A percentile compares a stretch with the other conserved stretches of the same genome.
phyloP scores from a whole-genome alignment of 2,113 vertebrate genomes.

The Fulica atra region DNA sequence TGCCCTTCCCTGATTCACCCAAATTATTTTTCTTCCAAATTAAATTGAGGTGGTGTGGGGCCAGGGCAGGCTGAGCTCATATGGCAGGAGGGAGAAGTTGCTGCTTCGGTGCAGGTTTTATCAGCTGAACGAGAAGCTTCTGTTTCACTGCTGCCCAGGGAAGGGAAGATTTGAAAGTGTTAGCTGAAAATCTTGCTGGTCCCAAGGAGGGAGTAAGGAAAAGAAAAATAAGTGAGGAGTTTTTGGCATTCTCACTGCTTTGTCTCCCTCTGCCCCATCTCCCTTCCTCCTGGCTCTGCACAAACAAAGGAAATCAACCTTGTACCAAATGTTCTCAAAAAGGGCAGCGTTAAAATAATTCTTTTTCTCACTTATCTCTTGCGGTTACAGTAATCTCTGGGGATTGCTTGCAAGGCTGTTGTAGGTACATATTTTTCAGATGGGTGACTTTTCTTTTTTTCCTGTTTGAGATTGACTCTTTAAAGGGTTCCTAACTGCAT shows the following conservation, averaged over 20 bases:
- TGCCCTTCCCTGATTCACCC: background rate
- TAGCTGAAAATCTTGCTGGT: background rate
- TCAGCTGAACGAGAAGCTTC: background rate
- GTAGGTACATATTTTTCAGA: conserved; percentile 1
- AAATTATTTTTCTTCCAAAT: conserved; percentile 43
- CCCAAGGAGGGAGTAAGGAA: background rate
- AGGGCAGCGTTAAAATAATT: conserved; percentile 30
- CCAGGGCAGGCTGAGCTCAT: conserved; percentile 4
- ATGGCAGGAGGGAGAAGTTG: background rate
- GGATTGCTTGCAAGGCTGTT: background rate
- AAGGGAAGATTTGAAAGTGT: background rate
- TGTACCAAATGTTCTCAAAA: background rate
- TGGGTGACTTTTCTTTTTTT: background rate
- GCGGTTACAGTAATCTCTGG: background rate
- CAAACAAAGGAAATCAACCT: conserved; percentile 42
- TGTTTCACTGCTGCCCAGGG: background rate
- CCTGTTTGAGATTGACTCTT: background rate
- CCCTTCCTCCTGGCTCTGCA: background rate
- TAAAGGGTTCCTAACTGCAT: background rate
- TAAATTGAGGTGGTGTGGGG: background rate
- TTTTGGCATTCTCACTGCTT: background rate
- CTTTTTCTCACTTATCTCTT: conserved; percentile 16
- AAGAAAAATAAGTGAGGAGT: conserved; percentile 12
- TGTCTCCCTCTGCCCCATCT: conserved; percentile 31
- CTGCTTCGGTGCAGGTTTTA: background rate